phyloP scores from a whole-genome alignment of 2,888 invertebrate species.

The Drosophila neonasuta region DNA sequence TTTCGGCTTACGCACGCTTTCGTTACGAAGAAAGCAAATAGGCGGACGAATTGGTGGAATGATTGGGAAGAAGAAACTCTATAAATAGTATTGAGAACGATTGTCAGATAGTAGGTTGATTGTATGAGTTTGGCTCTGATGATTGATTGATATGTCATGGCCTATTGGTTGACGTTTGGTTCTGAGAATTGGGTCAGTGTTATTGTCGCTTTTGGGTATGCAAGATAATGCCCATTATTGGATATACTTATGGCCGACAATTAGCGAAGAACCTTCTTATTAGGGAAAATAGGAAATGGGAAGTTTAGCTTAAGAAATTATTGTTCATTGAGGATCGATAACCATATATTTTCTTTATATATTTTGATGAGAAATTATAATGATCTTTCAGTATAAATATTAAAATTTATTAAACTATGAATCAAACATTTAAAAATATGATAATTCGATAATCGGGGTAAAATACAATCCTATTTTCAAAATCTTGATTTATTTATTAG shows the following conservation, averaged over 20 bases:
- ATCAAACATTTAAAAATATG: too few species aligned
- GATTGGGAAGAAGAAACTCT: constrained; percentile 41
- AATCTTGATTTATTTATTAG: too few species aligned
- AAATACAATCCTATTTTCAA: too few species aligned
- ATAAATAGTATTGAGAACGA: constrained; percentile 36
- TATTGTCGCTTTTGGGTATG: constrained; percentile 2
- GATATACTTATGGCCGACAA: background rate
- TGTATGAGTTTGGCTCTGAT: constrained; percentile 27
- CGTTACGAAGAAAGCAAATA: constrained; percentile 40
- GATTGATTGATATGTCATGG: constrained; percentile 72
- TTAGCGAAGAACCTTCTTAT: background rate
- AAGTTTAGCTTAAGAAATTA: background rate
- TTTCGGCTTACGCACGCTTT: constrained; percentile 47
- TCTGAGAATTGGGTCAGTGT: constrained; percentile 59
- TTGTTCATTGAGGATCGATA: too few species aligned
- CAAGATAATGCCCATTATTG: background rate
- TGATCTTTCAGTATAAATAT: too few species aligned
- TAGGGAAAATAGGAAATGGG: too few species aligned
- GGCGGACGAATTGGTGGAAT: background rate
- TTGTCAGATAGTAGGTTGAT: constrained; percentile 13
- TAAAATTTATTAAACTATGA: too few species aligned
- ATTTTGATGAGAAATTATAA: background rate
- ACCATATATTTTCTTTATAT: too few species aligned
- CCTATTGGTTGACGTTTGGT: constrained; percentile 26
- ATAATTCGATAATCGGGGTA: too few species aligned